phyloP scores from a whole-genome alignment of 2,888 invertebrate genomes.

The Oligia latruncula region DNA sequence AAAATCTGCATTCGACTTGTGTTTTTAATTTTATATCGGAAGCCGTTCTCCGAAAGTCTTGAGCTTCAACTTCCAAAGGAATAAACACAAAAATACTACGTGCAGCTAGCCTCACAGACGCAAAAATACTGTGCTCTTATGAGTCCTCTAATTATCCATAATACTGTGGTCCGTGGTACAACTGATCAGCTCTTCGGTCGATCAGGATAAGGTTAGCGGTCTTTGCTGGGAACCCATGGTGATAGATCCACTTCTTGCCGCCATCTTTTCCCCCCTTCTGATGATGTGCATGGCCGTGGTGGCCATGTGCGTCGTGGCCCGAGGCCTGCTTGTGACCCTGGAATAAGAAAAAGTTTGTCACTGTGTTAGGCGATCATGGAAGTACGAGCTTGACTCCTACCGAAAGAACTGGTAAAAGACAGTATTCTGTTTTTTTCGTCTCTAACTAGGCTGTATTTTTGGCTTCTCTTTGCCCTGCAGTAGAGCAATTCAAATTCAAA shows the following conservation, averaged over 20 bases:
- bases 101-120: not conserved
- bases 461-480: not conserved
- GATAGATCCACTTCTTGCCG: constrained; percentile 91
- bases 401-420: not conserved
- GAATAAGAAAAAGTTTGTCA: not conserved
- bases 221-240: constrained; percentile 85
- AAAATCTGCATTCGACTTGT: not conserved
- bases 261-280: constrained; percentile 84
- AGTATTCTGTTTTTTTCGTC: not conserved
- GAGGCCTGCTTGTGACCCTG: constrained; percentile 89
- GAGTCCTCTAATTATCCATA: constrained; percentile 71
- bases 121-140: not conserved
- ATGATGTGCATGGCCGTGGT: constrained; percentile 84
- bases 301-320: constrained; percentile 90
- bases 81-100: not conserved
- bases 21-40: not conserved
- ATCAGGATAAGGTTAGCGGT: constrained; percentile 80
- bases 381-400: too few relatives aligned
- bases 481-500: not conserved
- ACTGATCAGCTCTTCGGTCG: constrained; percentile 78
- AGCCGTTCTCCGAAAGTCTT: not conserved
- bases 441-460: not conserved
- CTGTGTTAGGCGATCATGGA: not conserved
- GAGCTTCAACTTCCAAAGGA: not conserved
- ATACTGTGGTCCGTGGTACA: constrained; percentile 78